Percentiles rank a stretch among this genome's conserved stretches.
phyloP scores from a whole-genome alignment of 2,888 invertebrate genomes.

The Trachelus iudaicus region DNA sequence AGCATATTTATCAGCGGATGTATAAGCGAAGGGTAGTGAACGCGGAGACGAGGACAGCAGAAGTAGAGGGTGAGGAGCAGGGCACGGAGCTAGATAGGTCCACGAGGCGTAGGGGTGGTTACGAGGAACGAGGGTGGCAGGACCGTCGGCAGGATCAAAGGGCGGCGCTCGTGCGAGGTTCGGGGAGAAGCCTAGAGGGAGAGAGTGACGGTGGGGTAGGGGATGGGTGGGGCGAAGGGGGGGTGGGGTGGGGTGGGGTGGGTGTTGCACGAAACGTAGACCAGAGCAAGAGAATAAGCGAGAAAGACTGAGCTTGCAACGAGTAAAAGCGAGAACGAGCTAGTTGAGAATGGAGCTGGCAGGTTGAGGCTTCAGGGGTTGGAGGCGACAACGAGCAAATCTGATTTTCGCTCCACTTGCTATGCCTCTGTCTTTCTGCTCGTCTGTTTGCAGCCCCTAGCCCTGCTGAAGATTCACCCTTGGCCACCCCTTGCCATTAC shows the following conservation, averaged over 20 bases:
- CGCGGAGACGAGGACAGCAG: not conserved
- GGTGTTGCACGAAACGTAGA: not conserved
- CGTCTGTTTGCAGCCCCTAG: slow-evolving; percentile 19
- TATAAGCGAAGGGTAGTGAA: slow-evolving; percentile 11
- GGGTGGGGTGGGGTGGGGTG: no score
- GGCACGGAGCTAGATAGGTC: slow-evolving; percentile 12
- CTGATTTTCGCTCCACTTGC: slow-evolving; percentile 64
- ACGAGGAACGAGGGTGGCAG: slow-evolving; percentile 49
- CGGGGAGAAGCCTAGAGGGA: slow-evolving; percentile 45
- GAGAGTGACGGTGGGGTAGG: slow-evolving; percentile 19
- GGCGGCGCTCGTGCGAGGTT: slow-evolving; percentile 58
- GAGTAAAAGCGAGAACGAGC: not conserved
- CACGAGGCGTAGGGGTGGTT: slow-evolving; percentile 22
- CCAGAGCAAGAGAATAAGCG: not conserved
- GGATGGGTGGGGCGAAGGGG: no score
- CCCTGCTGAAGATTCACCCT: slow-evolving; percentile 15
- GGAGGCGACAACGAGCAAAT: slow-evolving; percentile 65
- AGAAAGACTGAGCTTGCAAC: slow-evolving; percentile 25
- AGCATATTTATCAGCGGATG: slow-evolving; percentile 46
- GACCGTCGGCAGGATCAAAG: slow-evolving; percentile 64
- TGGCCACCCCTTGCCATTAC: slow-evolving; percentile 18
- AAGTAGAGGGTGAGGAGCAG: slow-evolving; percentile 7
- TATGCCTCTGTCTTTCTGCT: slow-evolving; percentile 35
- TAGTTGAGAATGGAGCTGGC: slow-evolving; percentile 28
- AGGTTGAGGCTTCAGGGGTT: slow-evolving; percentile 44